Percentiles rank a stretch among this genome's conserved stretches.
These are phyloP conservation scores for Elaeidobius kamerunicus DNA, from an alignment of 2,888 invertebrate genomes.

Conservation along the genomic window DNA sequence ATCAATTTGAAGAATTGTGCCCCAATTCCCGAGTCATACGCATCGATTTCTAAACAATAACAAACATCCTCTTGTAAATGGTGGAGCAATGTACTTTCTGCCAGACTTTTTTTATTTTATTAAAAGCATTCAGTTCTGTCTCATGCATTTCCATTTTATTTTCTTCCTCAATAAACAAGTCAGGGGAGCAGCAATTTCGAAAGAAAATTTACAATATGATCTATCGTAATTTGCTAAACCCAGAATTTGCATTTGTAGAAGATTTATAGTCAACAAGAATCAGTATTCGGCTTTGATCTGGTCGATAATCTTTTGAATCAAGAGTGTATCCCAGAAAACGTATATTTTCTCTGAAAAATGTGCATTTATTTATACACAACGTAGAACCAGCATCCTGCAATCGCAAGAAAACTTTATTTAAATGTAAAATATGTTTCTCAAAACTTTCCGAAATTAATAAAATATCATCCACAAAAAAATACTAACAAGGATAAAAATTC, in stretches of 20 bases:
- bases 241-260: neutral
- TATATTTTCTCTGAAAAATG: neutral
- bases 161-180: neutral
- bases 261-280: neutral
- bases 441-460: conserved; percentile 14
- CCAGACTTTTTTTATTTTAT: neutral
- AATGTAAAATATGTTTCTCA: conserved; percentile 5
- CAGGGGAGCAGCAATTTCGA: neutral
- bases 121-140: neutral
- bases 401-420: neutral
- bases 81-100: neutral
- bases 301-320: neutral
- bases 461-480: conserved; percentile 11
- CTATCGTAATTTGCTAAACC: neutral
- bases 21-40: neutral
- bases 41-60: neutral
- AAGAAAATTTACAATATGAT: neutral
- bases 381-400: neutral
- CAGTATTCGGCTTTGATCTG: neutral
- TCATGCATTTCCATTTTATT: neutral
- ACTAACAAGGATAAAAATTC: conserved; percentile 24
- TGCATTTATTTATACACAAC: neutral
- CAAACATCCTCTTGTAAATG: neutral
- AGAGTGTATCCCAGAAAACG: neutral
- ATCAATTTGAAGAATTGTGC: neutral